Evolutionary conservation across 2,797 vertebrate genomes (phyloP).

Genomic region (Hydrophis major): DNA sequence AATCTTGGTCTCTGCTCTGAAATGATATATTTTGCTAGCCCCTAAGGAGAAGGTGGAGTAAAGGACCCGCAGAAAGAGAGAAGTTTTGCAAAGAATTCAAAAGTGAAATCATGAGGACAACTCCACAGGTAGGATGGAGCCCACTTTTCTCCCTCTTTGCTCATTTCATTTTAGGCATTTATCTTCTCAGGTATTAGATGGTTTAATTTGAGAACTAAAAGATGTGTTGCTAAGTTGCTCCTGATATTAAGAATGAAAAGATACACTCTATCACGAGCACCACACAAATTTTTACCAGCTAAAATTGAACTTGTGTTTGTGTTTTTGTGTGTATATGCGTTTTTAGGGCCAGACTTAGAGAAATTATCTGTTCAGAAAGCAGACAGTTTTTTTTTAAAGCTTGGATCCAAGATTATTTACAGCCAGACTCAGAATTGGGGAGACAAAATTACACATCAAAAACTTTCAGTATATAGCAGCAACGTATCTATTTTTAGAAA

Average conservation of each 20-base stretch:
- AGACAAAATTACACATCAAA: background rate
- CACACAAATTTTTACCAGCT: background rate
- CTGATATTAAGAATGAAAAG: background rate
- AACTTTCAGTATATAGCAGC: background rate
- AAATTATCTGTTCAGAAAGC: background rate
- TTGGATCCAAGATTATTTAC: background rate
- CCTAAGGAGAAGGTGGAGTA: background rate
- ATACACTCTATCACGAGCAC: background rate
- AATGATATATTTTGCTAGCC: conserved; percentile 17
- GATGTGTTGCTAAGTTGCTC: fast-evolving
- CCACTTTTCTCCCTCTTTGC: background rate
- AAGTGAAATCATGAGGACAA: conserved; percentile 41
- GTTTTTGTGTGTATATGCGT: background rate
- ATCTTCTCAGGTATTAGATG: background rate
- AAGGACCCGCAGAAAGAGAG: conserved; percentile 1
- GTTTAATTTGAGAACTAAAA: background rate
- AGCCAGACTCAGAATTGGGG: background rate
- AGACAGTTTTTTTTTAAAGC: background rate
- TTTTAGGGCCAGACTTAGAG: background rate
- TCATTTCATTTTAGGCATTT: fast-evolving
- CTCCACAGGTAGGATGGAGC: conserved; percentile 51
- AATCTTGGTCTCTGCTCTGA: conserved; percentile 39
- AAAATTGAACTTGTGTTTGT: background rate
- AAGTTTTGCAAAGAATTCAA: background rate
- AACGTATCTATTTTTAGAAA: background rate